Percentiles rank a stretch among this genome's conserved stretches.
Evolutionary conservation across 2,113 vertebrate genomes (phyloP).

Genomic region (Brienomyrus brachyistius): DNA sequence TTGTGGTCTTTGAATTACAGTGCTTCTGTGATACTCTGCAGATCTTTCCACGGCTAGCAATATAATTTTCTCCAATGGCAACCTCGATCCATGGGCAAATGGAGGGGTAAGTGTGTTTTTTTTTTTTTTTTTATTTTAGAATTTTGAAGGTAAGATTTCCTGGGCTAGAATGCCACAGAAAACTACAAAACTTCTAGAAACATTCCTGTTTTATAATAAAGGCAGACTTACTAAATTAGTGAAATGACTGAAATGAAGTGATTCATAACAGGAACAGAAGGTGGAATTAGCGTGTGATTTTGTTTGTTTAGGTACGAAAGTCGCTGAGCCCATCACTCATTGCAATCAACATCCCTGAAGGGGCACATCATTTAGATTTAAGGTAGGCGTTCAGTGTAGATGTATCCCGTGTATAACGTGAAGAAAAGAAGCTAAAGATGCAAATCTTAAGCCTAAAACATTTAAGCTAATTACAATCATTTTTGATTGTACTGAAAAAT

Average conservation of each 20-base stretch:
- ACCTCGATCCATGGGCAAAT: slow-evolving; percentile 89
- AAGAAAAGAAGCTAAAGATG: not conserved
- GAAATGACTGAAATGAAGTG: not conserved
- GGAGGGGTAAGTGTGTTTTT: slow-evolving; percentile 70
- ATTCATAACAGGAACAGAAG: not conserved
- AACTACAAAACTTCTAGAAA: not conserved
- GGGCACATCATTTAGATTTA: slow-evolving; percentile 85
- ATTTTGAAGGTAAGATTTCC: not conserved
- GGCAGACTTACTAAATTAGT: not conserved
- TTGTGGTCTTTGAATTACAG: not conserved
- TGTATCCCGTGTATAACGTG: not conserved
- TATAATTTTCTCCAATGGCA: slow-evolving; percentile 92
- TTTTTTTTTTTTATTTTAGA: not conserved
- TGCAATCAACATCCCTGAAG: slow-evolving; percentile 68
- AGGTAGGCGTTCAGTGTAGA: slow-evolving; percentile 53
- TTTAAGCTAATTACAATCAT: not conserved
- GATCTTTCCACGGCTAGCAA: slow-evolving; percentile 76
- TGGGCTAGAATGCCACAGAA: not conserved
- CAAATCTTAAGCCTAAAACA: not conserved
- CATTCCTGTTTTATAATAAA: not conserved
- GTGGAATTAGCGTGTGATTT: not conserved
- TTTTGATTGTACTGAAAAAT: not conserved
- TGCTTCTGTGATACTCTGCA: slow-evolving; percentile 39
- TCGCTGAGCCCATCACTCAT: slow-evolving; percentile 69
- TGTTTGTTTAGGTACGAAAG: slow-evolving; percentile 59